A percentile compares a stretch with the other conserved stretches of the same genome.
Evolutionary conservation across 2,888 invertebrate genomes (phyloP).

Genomic region (Branchipolynoe longqiensis): DNA sequence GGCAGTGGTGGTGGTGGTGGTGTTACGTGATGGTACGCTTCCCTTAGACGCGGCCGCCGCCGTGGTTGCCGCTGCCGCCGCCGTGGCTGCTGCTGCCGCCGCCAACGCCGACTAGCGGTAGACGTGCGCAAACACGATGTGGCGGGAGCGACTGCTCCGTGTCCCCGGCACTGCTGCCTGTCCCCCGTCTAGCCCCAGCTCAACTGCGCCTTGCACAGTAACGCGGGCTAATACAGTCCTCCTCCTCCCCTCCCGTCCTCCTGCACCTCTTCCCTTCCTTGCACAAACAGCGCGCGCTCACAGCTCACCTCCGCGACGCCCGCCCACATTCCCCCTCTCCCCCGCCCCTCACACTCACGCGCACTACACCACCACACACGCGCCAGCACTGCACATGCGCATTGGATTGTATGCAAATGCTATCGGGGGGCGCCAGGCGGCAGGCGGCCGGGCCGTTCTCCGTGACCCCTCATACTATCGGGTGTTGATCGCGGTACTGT

Average conservation of each 20-base stretch:
- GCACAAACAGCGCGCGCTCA: background rate
- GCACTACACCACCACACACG: background rate
- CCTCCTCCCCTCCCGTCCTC: too few species aligned
- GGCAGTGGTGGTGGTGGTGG: too few species aligned
- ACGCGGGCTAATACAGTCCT: too few species aligned
- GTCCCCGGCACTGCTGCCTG: background rate
- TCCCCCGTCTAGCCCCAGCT: too few species aligned
- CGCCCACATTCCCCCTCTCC: background rate
- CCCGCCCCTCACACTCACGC: background rate
- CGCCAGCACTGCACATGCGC: constrained; percentile 42
- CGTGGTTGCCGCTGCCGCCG: background rate
- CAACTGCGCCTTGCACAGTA: too few species aligned
- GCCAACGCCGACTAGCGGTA: constrained; percentile 19
- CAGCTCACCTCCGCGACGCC: background rate
- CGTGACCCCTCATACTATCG: constrained; percentile 56
- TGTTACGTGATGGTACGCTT: too few species aligned
- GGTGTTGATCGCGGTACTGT: constrained; percentile 54
- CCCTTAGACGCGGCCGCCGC: background rate
- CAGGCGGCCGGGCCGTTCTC: background rate
- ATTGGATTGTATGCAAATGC: constrained; percentile 51
- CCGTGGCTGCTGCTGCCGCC: background rate
- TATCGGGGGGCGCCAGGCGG: constrained; percentile 24
- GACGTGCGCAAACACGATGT: background rate
- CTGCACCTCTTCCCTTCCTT: too few species aligned
- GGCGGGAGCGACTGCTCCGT: background rate